A percentile compares a stretch with the other conserved stretches of the same genome.
These are phyloP conservation scores for Cinclus mexicanus DNA, from an alignment of 2,113 vertebrate species.

Conservation along the genomic window DNA sequence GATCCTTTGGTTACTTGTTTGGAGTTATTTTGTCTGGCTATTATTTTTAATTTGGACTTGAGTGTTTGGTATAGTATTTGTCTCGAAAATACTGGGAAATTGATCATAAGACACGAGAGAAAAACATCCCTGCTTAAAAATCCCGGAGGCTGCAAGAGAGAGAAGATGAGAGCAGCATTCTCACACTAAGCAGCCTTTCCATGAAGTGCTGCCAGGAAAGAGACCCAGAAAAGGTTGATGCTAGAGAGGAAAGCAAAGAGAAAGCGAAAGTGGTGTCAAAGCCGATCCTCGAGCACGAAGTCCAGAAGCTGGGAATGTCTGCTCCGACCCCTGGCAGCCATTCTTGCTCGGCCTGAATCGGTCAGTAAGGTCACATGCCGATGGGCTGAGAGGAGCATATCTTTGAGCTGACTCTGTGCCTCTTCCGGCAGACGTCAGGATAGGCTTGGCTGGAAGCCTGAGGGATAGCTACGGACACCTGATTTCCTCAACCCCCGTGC, in stretches of 20 bases:
- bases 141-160: neutral
- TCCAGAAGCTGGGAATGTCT: neutral
- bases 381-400: neutral
- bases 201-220: neutral
- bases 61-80: neutral
- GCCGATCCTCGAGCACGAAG: neutral
- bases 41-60: neutral
- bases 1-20: neutral
- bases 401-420: neutral
- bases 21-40: neutral
- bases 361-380: neutral
- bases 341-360: neutral
- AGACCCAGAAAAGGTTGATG: neutral
- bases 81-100: neutral
- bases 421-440: slow-evolving; percentile 1
- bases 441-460: neutral
- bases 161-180: neutral
- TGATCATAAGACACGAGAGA: neutral
- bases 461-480: neutral
- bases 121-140: neutral
- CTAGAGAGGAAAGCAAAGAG: neutral
- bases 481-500: neutral
- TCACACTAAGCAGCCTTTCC: neutral
- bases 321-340: neutral
- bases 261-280: slow-evolving; percentile 27